Evolutionary conservation across 2,113 vertebrate genomes (phyloP), one percentile per base, ranked within the genome.

Genomic region (Corythornis madagascariensis): DNA sequence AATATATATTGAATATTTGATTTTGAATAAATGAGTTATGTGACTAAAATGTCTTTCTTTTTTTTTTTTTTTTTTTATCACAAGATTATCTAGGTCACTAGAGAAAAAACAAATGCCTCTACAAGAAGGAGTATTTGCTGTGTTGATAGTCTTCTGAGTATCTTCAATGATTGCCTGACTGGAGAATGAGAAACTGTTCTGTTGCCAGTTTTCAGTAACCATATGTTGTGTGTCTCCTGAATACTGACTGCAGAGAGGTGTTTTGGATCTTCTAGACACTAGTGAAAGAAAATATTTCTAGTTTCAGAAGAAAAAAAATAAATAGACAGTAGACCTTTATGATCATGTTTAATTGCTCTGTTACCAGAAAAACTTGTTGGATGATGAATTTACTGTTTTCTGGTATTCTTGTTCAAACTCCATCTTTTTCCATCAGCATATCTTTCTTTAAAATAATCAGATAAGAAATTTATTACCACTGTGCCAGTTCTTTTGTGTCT

Each of bases 201-300:
- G 91, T 95, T 96, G 89, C 94, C 95, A 94, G 92, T 96, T 92
- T 94, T 93, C 89, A 92, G 91, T 74, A 92, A 82, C 91, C 92
- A 96, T 93, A 95, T 96, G 95, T 90, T 96, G 66, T 92, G 78
- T 89, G 89, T 96, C 91, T 96, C 95, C 95, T 96, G 92, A 95
- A 94, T 73, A 90, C 90, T 94, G 92, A 91, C 87, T 96, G 82
- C 78, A 96, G 89, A 94, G 94, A 96, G 94, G 95, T 96, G 94
- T 92, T 94, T 95, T 93, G 94, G 92, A 94, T 96, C 89, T 96
- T 96, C 84, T 89, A 95, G 95, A 93, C 91, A 94, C 64, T 43
- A 95, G 94, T 91, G 93, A 95, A 92, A 93, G 87, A 95, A 94
- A 95, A 93, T 96, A 94, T 96, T 96, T 94, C 90, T 94, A 53